These are phyloP conservation scores for Panthera tigris DNA, from an alignment of 2,113 vertebrate species.

Conservation along the genomic window DNA sequence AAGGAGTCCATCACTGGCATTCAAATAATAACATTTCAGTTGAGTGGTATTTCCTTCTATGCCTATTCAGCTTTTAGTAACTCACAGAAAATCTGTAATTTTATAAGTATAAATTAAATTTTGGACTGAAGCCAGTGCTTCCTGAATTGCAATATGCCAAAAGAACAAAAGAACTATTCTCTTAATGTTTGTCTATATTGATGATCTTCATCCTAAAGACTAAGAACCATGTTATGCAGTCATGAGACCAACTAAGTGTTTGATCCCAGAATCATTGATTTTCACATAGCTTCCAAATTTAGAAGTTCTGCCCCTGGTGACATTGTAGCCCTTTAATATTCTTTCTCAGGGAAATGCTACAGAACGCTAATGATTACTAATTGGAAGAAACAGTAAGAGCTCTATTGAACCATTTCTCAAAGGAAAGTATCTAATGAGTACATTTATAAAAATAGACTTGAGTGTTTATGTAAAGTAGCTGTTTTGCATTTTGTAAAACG, in stretches of 20 bases:
- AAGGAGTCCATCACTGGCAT: neutral
- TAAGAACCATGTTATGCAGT: neutral
- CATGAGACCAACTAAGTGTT: neutral
- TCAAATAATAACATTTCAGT: neutral
- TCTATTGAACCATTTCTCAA: slow-evolving; percentile 47
- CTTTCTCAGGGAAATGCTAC: neutral
- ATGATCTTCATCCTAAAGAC: neutral
- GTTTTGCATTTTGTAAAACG: slow-evolving; percentile 1
- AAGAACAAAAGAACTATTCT: neutral
- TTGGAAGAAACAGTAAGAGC: slow-evolving; percentile 1
- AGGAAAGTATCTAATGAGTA: slow-evolving; percentile 19
- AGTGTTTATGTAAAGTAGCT: neutral
- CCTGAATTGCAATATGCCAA: neutral
- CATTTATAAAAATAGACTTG: slow-evolving; percentile 35
- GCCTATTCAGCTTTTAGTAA: neutral
- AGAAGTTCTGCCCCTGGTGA: neutral
- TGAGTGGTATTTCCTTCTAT: neutral
- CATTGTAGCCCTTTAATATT: neutral
- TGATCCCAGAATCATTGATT: neutral
- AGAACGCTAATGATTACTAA: slow-evolving; percentile 13
- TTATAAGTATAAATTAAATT: slow-evolving; percentile 18
- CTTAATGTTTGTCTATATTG: neutral
- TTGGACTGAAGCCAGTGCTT: neutral
- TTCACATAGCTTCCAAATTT: slow-evolving; percentile 1
- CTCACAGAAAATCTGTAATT: neutral